phyloP scores from a whole-genome alignment of 64 coral and sea anemone genomes.

The Actinia tenebrosa region DNA sequence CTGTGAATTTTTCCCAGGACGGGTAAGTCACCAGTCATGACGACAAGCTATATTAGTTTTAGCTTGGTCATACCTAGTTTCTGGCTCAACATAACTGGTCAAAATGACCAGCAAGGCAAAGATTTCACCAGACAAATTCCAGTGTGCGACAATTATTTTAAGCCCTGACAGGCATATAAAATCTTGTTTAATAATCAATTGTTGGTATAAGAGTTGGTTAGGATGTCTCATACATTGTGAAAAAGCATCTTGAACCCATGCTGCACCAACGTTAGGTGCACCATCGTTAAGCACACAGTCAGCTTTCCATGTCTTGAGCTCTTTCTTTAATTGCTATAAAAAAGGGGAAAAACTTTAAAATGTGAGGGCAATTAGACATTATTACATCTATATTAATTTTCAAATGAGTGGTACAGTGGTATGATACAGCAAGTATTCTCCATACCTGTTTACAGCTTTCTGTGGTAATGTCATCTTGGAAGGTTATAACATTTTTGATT shows the following conservation, averaged over 20 bases:
- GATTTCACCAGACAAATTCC: too few species aligned
- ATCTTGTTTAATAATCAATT: too few species aligned
- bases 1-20: too few species aligned
- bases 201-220: background rate
- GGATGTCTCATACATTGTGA: constrained; percentile 49
- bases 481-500: constrained; percentile 81
- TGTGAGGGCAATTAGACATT: background rate
- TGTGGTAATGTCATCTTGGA: constrained; percentile 92
- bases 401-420: background rate
- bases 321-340: constrained; percentile 62
- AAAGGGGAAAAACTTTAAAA: background rate
- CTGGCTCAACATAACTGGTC: too few species aligned
- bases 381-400: background rate
- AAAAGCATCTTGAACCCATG: constrained; percentile 94
- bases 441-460: constrained; percentile 88
- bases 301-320: constrained; percentile 92
- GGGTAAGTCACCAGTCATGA: too few species aligned
- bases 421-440: background rate
- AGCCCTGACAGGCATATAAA: background rate
- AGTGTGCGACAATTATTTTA: too few species aligned
- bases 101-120: too few species aligned
- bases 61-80: too few species aligned
- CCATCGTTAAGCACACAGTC: constrained; percentile 98
- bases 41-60: too few species aligned
- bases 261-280: constrained; percentile 87